These are phyloP conservation scores for Nothobranchius kuhntae DNA, from an alignment of 2,113 vertebrate species.

Conservation along the genomic window DNA sequence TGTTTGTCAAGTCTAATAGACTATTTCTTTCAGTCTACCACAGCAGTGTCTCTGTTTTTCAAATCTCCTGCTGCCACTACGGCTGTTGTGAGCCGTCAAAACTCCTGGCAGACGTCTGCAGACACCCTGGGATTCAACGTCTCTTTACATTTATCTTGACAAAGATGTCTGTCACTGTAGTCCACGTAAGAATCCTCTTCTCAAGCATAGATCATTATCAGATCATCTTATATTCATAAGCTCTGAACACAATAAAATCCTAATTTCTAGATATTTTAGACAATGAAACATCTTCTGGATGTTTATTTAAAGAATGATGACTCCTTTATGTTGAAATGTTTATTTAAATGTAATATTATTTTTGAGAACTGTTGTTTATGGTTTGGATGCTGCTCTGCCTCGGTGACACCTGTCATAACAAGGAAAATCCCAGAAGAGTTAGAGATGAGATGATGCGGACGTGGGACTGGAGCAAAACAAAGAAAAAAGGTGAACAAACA, in stretches of 20 bases:
- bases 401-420: background rate
- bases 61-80: background rate
- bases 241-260: too few relatives aligned
- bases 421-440: too few relatives aligned
- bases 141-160: background rate
- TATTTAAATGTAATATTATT: background rate
- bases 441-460: too few relatives aligned
- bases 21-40: background rate
- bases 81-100: background rate
- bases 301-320: too few relatives aligned
- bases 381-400: background rate
- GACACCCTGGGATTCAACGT: background rate
- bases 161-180: background rate
- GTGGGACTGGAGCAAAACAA: too few relatives aligned
- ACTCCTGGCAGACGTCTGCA: slow-evolving; percentile 5
- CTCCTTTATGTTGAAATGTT: too few relatives aligned
- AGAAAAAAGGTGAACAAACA: background rate
- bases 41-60: background rate
- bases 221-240: too few relatives aligned
- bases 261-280: too few relatives aligned
- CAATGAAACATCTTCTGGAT: too few relatives aligned
- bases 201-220: too few relatives aligned
- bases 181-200: background rate
- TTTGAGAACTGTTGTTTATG: background rate
- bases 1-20: background rate